These are phyloP conservation scores for Hypsibius dujardini DNA, from an alignment of 1,140 invertebrate genomes.

Conservation along the genomic window DNA sequence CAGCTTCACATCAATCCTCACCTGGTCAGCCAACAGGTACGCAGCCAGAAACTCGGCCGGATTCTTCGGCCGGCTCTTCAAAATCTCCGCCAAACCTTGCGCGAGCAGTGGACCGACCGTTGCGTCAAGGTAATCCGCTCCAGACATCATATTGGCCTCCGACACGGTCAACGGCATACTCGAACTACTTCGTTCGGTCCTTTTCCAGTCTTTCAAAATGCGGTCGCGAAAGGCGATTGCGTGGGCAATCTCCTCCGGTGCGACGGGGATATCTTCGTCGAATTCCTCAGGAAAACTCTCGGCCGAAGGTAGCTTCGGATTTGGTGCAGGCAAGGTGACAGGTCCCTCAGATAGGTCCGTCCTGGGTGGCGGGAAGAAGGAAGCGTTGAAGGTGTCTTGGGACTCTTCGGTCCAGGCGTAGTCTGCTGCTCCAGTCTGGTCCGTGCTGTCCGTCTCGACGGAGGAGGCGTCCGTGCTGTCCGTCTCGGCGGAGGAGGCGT, in stretches of 20 bases:
- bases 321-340: too few species aligned
- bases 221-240: too few species aligned
- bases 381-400: not conserved
- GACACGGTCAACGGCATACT: too few species aligned
- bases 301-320: too few species aligned
- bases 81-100: not conserved
- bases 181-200: too few species aligned
- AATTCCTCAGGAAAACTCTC: too few species aligned
- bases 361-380: too few species aligned
- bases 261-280: not conserved
- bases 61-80: not conserved
- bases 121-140: not conserved
- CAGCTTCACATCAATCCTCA: not conserved
- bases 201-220: too few species aligned
- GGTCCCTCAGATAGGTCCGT: too few species aligned
- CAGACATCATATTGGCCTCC: not conserved
- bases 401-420: not conserved
- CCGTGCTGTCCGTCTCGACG: not conserved
- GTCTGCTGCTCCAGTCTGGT: not conserved
- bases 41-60: slow-evolving; percentile 7
- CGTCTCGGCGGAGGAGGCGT: not conserved
- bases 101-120: not conserved
- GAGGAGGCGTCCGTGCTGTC: slow-evolving; percentile 3
- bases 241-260: not conserved
- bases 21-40: slow-evolving; percentile 7